Evolutionary conservation across 2,113 vertebrate species (phyloP).

Genomic region (Seriola dumerili): DNA sequence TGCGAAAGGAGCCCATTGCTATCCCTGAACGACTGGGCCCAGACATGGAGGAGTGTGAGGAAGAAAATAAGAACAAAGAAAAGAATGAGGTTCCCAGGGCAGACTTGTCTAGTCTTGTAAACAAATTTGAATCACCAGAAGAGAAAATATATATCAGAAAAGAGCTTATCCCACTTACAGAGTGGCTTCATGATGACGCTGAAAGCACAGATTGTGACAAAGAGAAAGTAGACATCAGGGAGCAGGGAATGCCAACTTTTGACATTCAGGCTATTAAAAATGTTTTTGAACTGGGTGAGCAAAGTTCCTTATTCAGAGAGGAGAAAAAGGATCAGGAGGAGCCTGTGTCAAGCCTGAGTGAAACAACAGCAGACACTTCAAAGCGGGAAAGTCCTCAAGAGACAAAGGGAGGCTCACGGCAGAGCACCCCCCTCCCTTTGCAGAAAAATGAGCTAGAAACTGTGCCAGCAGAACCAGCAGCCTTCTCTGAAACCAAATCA

Average conservation of each 20-base stretch:
- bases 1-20: conserved; percentile 78
- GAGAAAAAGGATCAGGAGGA: conserved; percentile 78
- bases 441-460: conserved; percentile 65
- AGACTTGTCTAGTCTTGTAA: conserved; percentile 70
- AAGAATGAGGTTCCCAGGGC: conserved; percentile 74
- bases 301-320: conserved; percentile 77
- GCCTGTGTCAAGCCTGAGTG: conserved; percentile 75
- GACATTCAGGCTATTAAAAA: conserved; percentile 85
- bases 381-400: conserved; percentile 74
- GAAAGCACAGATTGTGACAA: conserved; percentile 73
- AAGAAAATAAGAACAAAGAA: conserved; percentile 67
- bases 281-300: conserved; percentile 85
- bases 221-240: conserved; percentile 72
- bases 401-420: conserved; percentile 68
- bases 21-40: conserved; percentile 75
- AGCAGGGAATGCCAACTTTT: conserved; percentile 81
- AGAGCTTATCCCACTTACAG: conserved; percentile 68
- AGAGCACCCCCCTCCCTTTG: conserved; percentile 68
- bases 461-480: conserved; percentile 70
- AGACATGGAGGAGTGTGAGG: conserved; percentile 77
- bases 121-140: conserved; percentile 83
- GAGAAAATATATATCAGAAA: conserved; percentile 74
- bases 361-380: conserved; percentile 78
- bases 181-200: conserved; percentile 64
- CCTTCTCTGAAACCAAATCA: conserved; percentile 80